These are phyloP conservation scores for Carassius gibelio DNA, from an alignment of 2,113 vertebrate genomes.

Conservation along the genomic window DNA sequence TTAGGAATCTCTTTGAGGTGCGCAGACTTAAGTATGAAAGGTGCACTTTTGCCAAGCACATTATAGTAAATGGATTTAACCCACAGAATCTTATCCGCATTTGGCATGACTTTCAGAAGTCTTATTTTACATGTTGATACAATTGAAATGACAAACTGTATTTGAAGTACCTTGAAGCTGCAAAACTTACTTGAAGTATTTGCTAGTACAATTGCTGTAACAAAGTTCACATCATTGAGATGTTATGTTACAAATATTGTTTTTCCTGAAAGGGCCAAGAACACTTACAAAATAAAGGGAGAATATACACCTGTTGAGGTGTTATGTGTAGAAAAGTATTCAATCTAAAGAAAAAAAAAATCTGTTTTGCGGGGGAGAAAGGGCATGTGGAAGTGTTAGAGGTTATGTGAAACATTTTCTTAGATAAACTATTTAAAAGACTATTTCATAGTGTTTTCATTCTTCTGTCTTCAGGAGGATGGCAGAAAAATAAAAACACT, in stretches of 20 bases:
- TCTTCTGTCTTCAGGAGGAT: neutral
- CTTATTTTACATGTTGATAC: conserved; percentile 62
- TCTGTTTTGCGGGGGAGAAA: neutral
- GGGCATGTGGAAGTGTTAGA: neutral
- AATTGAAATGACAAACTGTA: neutral
- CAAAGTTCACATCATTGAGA: neutral
- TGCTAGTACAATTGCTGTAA: neutral
- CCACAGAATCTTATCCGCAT: conserved; percentile 53
- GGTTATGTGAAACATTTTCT: neutral
- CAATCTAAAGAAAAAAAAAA: neutral
- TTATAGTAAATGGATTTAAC: conserved; percentile 68
- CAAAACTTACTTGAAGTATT: neutral
- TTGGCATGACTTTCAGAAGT: conserved; percentile 72
- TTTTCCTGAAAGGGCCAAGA: neutral
- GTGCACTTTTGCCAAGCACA: conserved; percentile 65
- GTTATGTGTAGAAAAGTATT: neutral
- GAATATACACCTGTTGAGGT: neutral
- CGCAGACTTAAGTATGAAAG: conserved; percentile 64
- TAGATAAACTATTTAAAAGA: neutral
- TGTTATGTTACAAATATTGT: neutral
- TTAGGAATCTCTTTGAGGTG: conserved; percentile 70
- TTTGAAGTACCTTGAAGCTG: neutral
- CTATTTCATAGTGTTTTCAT: neutral
- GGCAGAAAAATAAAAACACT: neutral
- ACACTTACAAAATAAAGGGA: neutral